A percentile compares a stretch with the other conserved stretches of the same genome.
Evolutionary conservation across 2,113 vertebrate genomes (phyloP).

Genomic region (Cervus canadensis): DNA sequence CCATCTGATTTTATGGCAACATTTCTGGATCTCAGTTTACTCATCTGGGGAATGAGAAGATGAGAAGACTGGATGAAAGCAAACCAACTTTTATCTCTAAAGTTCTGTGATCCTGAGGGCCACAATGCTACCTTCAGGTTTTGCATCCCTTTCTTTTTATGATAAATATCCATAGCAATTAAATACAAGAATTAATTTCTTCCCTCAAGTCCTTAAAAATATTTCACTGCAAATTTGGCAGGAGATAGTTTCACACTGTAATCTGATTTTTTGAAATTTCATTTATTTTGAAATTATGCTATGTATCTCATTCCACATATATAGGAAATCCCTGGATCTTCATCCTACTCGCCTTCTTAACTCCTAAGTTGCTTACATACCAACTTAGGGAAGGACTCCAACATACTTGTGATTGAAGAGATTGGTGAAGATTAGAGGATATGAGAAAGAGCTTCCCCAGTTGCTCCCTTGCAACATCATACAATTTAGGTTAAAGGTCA

Average conservation of each 20-base stretch:
- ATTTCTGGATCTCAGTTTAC: not conserved
- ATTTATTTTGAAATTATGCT: not conserved
- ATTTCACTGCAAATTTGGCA: not conserved
- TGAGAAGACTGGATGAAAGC: not conserved
- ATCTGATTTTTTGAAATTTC: not conserved
- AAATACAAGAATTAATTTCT: not conserved
- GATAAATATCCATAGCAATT: not conserved
- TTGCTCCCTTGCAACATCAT: not conserved
- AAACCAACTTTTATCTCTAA: not conserved
- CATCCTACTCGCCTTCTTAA: not conserved
- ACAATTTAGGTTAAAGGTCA: not conserved
- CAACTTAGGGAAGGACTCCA: not conserved
- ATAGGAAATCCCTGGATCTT: not conserved
- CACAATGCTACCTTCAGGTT: not conserved
- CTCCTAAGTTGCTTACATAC: not conserved
- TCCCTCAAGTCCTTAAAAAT: not conserved
- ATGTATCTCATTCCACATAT: not conserved
- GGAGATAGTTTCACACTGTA: not conserved
- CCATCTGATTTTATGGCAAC: not conserved
- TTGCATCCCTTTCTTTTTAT: not conserved
- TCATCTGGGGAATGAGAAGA: not conserved
- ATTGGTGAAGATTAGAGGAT: not conserved
- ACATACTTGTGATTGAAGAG: not conserved
- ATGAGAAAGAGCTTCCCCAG: not conserved
- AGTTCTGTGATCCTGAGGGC: not conserved